Conservation (phyloP, 2,888 invertebrate species). For the Phortica magna region DNA sequence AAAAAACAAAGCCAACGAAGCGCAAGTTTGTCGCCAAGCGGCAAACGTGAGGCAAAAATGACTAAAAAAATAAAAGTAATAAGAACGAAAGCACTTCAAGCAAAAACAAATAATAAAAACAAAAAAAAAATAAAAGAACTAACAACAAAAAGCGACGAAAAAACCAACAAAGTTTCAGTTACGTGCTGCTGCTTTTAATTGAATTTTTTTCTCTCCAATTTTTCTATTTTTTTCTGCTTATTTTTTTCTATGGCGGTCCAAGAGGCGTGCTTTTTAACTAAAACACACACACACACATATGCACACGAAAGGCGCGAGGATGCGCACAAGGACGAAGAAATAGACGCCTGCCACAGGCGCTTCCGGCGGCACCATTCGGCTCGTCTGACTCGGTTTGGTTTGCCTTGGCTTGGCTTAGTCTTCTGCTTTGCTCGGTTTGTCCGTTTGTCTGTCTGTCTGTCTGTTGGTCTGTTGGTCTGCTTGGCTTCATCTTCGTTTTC, state of each 20-base stretch:
- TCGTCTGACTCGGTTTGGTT: slow-evolving; percentile 16
- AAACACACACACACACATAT: slow-evolving; percentile 38
- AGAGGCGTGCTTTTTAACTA: slow-evolving; percentile 42
- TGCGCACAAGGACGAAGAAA: not conserved
- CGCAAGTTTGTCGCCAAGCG: slow-evolving; percentile 15
- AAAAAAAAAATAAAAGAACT: slow-evolving; percentile 39
- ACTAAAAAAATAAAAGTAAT: slow-evolving; percentile 55
- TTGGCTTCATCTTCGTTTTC: slow-evolving; percentile 28
- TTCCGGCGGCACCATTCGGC: slow-evolving; percentile 36
- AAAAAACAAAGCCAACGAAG: not conserved
- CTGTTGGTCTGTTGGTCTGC: not conserved
- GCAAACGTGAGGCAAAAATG: not conserved
- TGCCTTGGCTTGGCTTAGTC: not conserved
- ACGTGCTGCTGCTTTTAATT: slow-evolving; percentile 75
- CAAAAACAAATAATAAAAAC: slow-evolving; percentile 33
- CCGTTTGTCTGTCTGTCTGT: not conserved
- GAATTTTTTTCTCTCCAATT: slow-evolving; percentile 58
- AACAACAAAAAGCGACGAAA: not conserved
- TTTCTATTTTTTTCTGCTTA: not conserved
- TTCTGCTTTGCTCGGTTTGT: no score
- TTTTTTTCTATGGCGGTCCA: slow-evolving; percentile 54
- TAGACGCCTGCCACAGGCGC: not conserved
- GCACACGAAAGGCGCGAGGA: not conserved
- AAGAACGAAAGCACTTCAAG: slow-evolving; percentile 14
- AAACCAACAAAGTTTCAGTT: slow-evolving; percentile 68